Evolutionary conservation across 2,888 invertebrate species (phyloP).

Genomic region (Homarus gammarus): DNA sequence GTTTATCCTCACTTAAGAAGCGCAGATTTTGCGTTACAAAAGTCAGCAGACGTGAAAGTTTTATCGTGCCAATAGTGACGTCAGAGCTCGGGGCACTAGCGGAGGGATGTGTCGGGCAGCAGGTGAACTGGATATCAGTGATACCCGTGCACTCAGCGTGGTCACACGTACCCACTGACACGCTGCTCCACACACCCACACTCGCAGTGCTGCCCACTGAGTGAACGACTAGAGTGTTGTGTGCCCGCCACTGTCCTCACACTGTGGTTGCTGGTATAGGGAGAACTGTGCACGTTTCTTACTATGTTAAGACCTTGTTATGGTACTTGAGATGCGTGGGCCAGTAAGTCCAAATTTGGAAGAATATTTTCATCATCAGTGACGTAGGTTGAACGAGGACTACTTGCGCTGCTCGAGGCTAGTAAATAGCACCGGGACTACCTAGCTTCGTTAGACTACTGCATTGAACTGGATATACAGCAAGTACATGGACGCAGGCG

Average conservation of each 20-base stretch:
- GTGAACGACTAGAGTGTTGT: background rate
- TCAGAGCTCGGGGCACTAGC: slow-evolving; percentile 32
- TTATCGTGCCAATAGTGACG: slow-evolving; percentile 28
- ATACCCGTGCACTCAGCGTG: slow-evolving; percentile 25
- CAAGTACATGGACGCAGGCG: background rate
- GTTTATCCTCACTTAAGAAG: background rate
- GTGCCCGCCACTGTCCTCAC: too few species aligned
- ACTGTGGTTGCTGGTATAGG: too few species aligned
- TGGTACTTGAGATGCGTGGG: background rate
- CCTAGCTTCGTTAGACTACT: background rate
- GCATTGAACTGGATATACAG: background rate
- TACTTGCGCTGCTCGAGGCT: background rate
- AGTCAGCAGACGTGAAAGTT: slow-evolving; percentile 39
- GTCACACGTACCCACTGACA: slow-evolving; percentile 11
- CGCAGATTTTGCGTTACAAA: background rate
- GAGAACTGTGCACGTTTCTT: background rate
- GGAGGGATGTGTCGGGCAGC: slow-evolving; percentile 32
- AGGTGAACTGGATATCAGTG: slow-evolving; percentile 45
- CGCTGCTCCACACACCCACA: background rate
- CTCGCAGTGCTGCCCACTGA: background rate
- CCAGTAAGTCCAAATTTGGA: background rate
- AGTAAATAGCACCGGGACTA: background rate
- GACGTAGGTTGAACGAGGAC: too few species aligned
- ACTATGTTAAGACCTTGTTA: background rate
- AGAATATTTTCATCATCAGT: background rate